A percentile compares a stretch with the other conserved stretches of the same genome.
These are phyloP conservation scores for Folsomia manolachei DNA, from an alignment of 2,888 invertebrate species.

Conservation along the genomic window DNA sequence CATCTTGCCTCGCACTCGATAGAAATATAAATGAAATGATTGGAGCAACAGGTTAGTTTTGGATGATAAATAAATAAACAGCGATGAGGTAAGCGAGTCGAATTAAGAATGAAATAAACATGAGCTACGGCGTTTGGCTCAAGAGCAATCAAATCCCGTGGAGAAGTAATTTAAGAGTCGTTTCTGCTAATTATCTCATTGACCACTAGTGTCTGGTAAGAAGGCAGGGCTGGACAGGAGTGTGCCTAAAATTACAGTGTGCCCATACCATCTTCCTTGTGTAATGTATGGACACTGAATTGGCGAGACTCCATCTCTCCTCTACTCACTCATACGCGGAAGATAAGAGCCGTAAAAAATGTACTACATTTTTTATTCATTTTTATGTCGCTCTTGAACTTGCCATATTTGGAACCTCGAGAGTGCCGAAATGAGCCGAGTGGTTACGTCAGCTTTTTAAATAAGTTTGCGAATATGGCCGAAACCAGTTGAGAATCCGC, in stretches of 20 bases:
- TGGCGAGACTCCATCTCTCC: too few relatives aligned
- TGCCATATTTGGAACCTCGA: constrained; percentile 52
- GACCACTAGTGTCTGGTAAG: not conserved
- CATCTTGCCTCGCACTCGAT: too few relatives aligned
- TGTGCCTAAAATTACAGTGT: too few relatives aligned
- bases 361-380: constrained; percentile 14
- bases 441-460: constrained; percentile 51
- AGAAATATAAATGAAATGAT: not conserved
- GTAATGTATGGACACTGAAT: too few relatives aligned
- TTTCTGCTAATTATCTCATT: not conserved
- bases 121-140: not conserved
- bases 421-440: constrained; percentile 51
- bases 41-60: not conserved
- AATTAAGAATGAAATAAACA: not conserved
- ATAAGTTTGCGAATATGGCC: constrained; percentile 47
- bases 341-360: constrained; percentile 20
- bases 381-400: constrained; percentile 49
- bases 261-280: too few relatives aligned
- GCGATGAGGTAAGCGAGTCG: not conserved
- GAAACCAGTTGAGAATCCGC: constrained; percentile 20
- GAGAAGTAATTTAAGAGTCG: not conserved
- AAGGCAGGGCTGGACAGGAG: too few relatives aligned
- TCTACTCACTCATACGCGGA: not conserved
- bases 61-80: not conserved
- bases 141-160: not conserved